Evolutionary conservation across 2,113 vertebrate species (phyloP), one percentile per base, ranked within the genome.

Genomic region (Rhinopomastus cyanomelas): DNA sequence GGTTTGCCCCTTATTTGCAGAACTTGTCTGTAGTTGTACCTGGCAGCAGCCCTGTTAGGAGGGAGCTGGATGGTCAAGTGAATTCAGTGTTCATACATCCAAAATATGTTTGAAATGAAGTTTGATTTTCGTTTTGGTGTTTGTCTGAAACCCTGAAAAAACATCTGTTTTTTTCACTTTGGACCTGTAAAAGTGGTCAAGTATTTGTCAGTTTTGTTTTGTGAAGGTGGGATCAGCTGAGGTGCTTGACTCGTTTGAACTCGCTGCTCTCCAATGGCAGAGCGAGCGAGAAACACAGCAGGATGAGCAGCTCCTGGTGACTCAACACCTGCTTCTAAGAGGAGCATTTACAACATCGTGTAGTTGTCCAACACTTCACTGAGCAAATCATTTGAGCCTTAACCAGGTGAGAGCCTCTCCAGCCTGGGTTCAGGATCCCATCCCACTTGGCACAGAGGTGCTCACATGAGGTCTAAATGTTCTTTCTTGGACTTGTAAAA

Each of bases 101-200:
- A 84, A 86, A 90, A 81, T 82, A 22, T 68, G 57, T 52, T 68
- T 84, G 23, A 42, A 37, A 68, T 91, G 69, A 93, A 88, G 75
- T 17, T 78, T 65, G 17, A 53, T 61, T 39, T 72, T 90, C 25
- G n/a, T 19, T 89, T 72, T 29, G 3, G 3, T 75, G 90, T 64
- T 73, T 69, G n/a, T 29, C 74, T 95, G 72, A 77, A 18, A 65
- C 42, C 42, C n/a, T 74, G 83, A 88, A 66, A 81, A 36, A 57
- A 16, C 12, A 37, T 87, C 59, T 61, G 64, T 69, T 87, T 42
- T 8, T 44, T 79, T 59, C 20, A 51, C 48, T 72, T 71, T 53
- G 32, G 16, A 65, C 25, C 48, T 67, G 78, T 71, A 75, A 71
- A 88, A 42, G 16, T 29, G 37, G 48, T 37, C 29, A 75, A 52